phyloP scores from a whole-genome alignment of 2,797 vertebrate genomes.

The Sarcoramphus papa region DNA sequence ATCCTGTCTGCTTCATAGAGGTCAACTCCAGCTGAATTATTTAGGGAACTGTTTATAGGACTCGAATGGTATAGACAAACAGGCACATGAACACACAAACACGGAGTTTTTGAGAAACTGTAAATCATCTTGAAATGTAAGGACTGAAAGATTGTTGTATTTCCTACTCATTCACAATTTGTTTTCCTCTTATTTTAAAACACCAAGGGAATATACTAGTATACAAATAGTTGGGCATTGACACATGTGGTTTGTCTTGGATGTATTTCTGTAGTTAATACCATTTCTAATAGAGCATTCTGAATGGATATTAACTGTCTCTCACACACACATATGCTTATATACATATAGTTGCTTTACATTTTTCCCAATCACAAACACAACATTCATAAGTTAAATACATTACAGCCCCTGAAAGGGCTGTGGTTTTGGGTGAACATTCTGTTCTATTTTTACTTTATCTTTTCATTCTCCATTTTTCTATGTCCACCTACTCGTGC shows the following conservation, averaged over 20 bases:
- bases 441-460: slow-evolving; percentile 45
- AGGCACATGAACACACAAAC: neutral
- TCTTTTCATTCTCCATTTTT: slow-evolving; percentile 57
- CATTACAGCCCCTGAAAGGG: neutral
- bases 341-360: neutral
- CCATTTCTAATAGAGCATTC: neutral
- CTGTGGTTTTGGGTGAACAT: slow-evolving; percentile 1
- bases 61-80: neutral
- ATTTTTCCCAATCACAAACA: neutral
- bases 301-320: neutral
- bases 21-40: neutral
- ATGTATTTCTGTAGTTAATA: neutral
- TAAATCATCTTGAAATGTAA: neutral
- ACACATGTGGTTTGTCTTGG: neutral
- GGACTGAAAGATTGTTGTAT: neutral
- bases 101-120: neutral
- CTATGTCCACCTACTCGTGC: slow-evolving; percentile 73
- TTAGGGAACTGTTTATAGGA: neutral
- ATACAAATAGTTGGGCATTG: neutral
- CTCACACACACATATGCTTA: neutral
- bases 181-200: neutral
- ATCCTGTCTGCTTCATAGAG: neutral
- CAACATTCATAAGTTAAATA: neutral
- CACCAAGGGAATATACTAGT: neutral
- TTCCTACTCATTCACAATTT: neutral